Percentiles rank a stretch among this genome's conserved stretches.
Conservation (phyloP, 2,888 invertebrate genomes). For the Drosophila atripex region DNA sequence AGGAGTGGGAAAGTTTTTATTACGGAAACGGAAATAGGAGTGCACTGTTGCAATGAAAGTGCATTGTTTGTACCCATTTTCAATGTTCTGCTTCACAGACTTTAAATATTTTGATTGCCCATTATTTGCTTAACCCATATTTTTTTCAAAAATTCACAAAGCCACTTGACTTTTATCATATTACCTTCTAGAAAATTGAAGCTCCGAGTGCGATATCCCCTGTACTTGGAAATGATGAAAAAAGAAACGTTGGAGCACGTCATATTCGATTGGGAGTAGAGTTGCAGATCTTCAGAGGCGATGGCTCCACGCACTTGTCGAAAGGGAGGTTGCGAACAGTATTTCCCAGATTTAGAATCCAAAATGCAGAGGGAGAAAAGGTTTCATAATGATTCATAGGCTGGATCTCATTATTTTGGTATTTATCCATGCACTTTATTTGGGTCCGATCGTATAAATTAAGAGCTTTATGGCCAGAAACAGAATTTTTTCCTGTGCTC, state of each 20-base stretch:
- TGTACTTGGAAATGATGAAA: slow-evolving; percentile 23
- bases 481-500: not conserved
- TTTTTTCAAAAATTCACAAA: not conserved
- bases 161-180: slow-evolving; percentile 1
- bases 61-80: not conserved
- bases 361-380: not conserved
- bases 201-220: slow-evolving; percentile 15
- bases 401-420: not conserved
- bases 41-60: not conserved
- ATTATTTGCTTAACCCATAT: not conserved
- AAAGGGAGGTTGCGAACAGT: slow-evolving; percentile 7
- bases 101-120: not conserved
- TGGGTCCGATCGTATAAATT: not conserved
- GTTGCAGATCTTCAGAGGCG: slow-evolving; percentile 28
- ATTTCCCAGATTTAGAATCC: slow-evolving; percentile 15
- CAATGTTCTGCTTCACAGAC: not conserved
- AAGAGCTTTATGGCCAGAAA: not conserved
- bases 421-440: slow-evolving; percentile 1
- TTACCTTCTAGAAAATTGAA: slow-evolving; percentile 21
- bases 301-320: slow-evolving; percentile 17
- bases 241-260: slow-evolving; percentile 33
- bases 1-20: not conserved
- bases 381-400: not conserved
- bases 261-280: slow-evolving; percentile 43
- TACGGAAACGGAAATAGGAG: slow-evolving; percentile 5